phyloP scores from a whole-genome alignment of 2,113 vertebrate genomes.

The Maccullochella peelii region DNA sequence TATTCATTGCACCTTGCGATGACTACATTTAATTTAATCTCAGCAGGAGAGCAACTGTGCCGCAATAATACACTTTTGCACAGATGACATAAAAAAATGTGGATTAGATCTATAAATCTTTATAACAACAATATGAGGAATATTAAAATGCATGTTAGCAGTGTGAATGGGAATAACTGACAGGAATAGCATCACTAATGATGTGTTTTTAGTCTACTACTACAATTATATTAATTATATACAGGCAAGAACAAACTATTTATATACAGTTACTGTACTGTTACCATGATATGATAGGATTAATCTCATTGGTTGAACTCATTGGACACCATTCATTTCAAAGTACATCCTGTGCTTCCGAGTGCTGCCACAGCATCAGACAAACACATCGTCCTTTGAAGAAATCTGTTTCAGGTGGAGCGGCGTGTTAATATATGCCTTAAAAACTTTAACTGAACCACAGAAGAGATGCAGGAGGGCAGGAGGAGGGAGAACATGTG shows the following conservation, averaged over 20 bases:
- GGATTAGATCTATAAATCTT: background rate
- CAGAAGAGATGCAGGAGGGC: conserved; percentile 25
- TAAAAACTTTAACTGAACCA: conserved; percentile 51
- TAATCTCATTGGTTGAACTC: background rate
- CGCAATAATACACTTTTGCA: background rate
- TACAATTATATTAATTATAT: background rate
- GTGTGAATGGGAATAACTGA: background rate
- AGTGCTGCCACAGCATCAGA: conserved; percentile 26
- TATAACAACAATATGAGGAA: background rate
- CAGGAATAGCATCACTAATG: background rate
- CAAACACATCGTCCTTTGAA: conserved; percentile 31
- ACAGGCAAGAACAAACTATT: background rate
- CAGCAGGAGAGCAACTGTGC: background rate
- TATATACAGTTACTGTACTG: background rate
- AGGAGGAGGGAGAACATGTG: conserved; percentile 21
- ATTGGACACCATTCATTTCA: background rate
- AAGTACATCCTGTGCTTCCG: conserved; percentile 18
- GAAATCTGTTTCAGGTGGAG: conserved; percentile 30
- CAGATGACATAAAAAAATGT: background rate
- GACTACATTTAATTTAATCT: conserved; percentile 13
- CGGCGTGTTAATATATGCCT: background rate
- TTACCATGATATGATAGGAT: background rate
- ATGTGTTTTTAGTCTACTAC: background rate
- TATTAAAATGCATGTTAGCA: background rate
- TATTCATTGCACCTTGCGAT: conserved; percentile 10